These are phyloP conservation scores for Odontamblyopus lacepedii DNA, from an alignment of 2,797 vertebrate species.

Conservation along the genomic window DNA sequence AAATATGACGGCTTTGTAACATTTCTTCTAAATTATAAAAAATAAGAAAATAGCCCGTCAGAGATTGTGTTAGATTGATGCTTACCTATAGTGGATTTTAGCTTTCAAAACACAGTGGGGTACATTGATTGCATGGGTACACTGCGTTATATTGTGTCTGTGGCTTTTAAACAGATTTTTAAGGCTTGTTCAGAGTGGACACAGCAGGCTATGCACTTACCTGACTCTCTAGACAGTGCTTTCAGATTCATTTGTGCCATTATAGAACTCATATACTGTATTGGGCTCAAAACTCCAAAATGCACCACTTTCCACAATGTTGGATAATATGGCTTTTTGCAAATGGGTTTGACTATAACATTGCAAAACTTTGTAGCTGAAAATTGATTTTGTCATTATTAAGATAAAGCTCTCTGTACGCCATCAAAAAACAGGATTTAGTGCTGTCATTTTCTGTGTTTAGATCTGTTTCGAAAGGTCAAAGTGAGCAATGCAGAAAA, in stretches of 20 bases:
- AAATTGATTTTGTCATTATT: neutral
- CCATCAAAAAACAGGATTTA: neutral
- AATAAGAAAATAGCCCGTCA: neutral
- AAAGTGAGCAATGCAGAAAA: neutral
- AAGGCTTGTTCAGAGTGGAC: neutral
- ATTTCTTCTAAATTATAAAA: neutral
- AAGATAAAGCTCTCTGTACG: neutral
- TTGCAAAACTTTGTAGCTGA: neutral
- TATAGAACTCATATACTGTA: neutral
- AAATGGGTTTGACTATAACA: neutral
- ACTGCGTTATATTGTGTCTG: neutral
- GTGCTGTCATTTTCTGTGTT: neutral
- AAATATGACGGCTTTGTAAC: neutral
- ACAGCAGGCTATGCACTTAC: constrained; percentile 7
- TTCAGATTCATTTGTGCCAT: neutral
- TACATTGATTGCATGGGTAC: neutral
- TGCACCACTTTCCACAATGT: neutral
- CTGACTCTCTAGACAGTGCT: neutral
- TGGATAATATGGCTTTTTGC: neutral
- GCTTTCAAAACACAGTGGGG: neutral
- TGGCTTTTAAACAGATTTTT: constrained; percentile 10
- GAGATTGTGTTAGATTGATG: neutral
- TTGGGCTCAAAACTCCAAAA: neutral
- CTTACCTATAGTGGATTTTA: neutral
- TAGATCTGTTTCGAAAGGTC: neutral